Evolutionary conservation across 2,888 invertebrate genomes (phyloP), one percentile per base, ranked within the genome.

Genomic region (Choristoneura rosaceana): DNA sequence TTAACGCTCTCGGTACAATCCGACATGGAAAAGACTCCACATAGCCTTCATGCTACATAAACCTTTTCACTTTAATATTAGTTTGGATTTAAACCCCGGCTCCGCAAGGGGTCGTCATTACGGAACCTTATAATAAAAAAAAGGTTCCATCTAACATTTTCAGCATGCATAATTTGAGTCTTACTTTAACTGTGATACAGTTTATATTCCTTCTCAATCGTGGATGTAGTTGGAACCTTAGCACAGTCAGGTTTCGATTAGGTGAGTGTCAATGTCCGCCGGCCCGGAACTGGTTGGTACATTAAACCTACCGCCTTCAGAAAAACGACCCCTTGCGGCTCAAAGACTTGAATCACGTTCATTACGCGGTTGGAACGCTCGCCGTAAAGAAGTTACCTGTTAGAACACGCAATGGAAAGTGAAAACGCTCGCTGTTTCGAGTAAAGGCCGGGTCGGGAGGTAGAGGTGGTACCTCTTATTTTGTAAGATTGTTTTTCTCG

Each of bases 231-330:
- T 17, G 8, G 50, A 52, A 17, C 52, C 52, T 52, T 17, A 3
- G 5, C 52, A 17, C 17, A 17, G 17, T 52, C 52, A 52, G 58
- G 12, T 14, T 43, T 5, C n/a, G 25, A 67, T 67, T 45, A 59
- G 58, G 58, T 47, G n/a, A 58, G 33, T 45, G n/a, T 17, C 59
- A 15, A 45, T 63, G 63, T 45, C 67, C 65, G 65, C 10, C 17
- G 43, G 45, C 45, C 58, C 66, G 65, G 65, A 67, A 43, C 45
- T 59, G 14, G 34, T 14, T 33, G 59, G 17, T 59, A 59, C 34
- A 59, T 59, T 59, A 34, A 34, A 34, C 59, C 34, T 34, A n/a
- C 34, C 59, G 34, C 59, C 55, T 55, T 55, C 25, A 34, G 59
- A 59, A 59, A 59, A 59, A 59, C 33, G 34, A 59, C 59, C 33